Conservation (phyloP, 35 echinoderm and acorn worm genomes). For the Strongylocentrotus purpuratus region DNA sequence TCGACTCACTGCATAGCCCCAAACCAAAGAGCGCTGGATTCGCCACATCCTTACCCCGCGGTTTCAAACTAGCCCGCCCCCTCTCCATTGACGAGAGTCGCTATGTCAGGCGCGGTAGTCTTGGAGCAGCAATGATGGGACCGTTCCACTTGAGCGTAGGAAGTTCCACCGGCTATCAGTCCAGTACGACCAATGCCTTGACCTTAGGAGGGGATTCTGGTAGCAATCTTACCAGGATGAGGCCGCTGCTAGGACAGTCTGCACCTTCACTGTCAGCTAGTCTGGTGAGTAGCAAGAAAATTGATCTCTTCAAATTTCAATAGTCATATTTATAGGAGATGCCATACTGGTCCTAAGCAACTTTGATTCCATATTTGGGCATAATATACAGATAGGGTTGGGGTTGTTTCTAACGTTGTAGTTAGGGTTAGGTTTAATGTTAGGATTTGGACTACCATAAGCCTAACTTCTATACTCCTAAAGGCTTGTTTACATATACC, state of each 20-base stretch:
- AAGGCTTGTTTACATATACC: no score
- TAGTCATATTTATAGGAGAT: no score
- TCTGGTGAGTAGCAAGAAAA: constrained; percentile 76
- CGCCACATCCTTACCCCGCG: constrained; percentile 81
- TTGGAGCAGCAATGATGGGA: constrained; percentile 54
- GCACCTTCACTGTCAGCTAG: constrained; percentile 93
- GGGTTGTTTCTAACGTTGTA: no score
- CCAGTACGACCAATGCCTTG: constrained; percentile 92
- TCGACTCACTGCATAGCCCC: constrained; percentile 51
- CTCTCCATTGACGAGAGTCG: constrained; percentile 91
- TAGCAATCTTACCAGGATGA: constrained; percentile 82
- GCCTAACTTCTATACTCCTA: no score
- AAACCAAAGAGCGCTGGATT: constrained; percentile 81
- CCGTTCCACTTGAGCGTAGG: constrained; percentile 33
- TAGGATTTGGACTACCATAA: no score
- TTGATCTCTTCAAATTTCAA: no score
- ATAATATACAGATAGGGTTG: no score
- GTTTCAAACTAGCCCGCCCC: constrained; percentile 80
- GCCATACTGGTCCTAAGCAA: no score
- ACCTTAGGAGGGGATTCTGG: constrained; percentile 77
- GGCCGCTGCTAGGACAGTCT: constrained; percentile 92
- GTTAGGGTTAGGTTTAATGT: no score
- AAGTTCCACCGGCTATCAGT: constrained; percentile 77
- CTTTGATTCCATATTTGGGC: no score
- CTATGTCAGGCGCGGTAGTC: constrained; percentile 77